Conservation (phyloP, 2,888 invertebrate species). For the Melikaiella ostensackeni region DNA sequence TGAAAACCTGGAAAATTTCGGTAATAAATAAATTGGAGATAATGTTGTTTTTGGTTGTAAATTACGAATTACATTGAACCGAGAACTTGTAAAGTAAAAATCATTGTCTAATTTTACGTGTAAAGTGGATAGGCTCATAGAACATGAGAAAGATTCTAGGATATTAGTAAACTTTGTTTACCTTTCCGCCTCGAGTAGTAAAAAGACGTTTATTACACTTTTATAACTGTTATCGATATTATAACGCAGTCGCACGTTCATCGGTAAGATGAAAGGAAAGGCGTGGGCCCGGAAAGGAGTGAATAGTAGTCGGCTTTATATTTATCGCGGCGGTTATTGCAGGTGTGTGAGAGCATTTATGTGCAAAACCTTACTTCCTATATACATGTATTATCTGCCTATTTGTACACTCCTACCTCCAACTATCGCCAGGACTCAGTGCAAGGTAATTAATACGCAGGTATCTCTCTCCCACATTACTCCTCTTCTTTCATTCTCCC, state of each 20-base stretch:
- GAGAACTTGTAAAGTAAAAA: conserved; percentile 1
- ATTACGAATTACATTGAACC: background rate
- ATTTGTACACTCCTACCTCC: conserved; percentile 22
- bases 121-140: background rate
- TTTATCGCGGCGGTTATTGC: conserved; percentile 34
- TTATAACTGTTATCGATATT: conserved; percentile 51
- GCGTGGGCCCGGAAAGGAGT: conserved; percentile 38
- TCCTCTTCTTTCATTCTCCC: conserved; percentile 8
- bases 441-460: conserved; percentile 48
- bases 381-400: conserved; percentile 6
- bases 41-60: background rate
- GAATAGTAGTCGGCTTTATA: conserved; percentile 39
- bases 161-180: background rate
- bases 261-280: conserved; percentile 57
- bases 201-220: conserved; percentile 38
- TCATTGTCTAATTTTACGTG: background rate
- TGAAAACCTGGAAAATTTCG: too few species aligned
- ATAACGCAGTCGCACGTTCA: conserved; percentile 42
- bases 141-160: background rate
- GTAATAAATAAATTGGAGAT: too few species aligned
- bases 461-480: conserved; percentile 15
- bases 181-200: background rate
- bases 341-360: conserved; percentile 29
- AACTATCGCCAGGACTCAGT: conserved; percentile 37
- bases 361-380: conserved; percentile 14